phyloP scores from a whole-genome alignment of 92 coral and sea anemone species.

The Epizoanthus illoricatus region DNA sequence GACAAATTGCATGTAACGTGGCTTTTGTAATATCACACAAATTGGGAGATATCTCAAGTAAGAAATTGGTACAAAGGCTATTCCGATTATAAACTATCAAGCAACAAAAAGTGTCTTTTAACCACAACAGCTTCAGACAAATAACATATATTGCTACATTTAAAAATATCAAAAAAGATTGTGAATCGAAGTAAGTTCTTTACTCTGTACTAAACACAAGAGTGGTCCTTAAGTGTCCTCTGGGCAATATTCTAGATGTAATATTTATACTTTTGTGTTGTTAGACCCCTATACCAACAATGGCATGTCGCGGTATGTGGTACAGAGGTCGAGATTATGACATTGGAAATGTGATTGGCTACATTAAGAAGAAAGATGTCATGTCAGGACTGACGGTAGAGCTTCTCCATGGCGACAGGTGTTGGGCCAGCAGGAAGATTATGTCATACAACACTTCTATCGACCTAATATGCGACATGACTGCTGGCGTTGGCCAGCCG shows the following conservation, averaged over 20 bases:
- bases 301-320: constrained; percentile 75
- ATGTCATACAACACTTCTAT: constrained; percentile 42
- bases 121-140: too few relatives aligned
- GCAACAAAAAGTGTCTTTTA: too few relatives aligned
- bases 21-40: too few relatives aligned
- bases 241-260: not conserved
- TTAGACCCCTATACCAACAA: constrained; percentile 50
- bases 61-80: too few relatives aligned
- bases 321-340: constrained; percentile 36
- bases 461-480: constrained; percentile 70
- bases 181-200: too few relatives aligned
- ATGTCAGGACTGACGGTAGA: constrained; percentile 68
- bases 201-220: too few relatives aligned
- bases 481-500: constrained; percentile 74
- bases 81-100: too few relatives aligned
- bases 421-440: constrained; percentile 6
- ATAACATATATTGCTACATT: too few relatives aligned
- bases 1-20: too few relatives aligned
- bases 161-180: too few relatives aligned
- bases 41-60: too few relatives aligned
- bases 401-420: constrained; percentile 69
- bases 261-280: not conserved
- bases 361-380: constrained; percentile 53
- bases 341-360: constrained; percentile 79
- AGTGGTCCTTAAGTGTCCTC: not conserved